Percentiles rank a stretch among this genome's conserved stretches.
Conservation (phyloP, 2,888 invertebrate species). For the Lordiphosa fenestrarum region DNA sequence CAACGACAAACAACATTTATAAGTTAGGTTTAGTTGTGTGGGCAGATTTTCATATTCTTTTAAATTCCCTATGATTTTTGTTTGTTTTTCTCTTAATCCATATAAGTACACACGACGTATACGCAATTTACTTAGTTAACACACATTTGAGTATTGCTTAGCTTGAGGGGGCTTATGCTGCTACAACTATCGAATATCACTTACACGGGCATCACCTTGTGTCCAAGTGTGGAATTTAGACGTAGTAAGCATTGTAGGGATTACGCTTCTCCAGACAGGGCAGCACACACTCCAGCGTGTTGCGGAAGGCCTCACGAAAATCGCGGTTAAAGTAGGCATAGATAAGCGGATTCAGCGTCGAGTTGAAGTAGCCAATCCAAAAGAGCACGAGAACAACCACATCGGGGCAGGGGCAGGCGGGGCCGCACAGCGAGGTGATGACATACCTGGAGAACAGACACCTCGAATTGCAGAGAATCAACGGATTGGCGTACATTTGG, state of each 20-base stretch:
- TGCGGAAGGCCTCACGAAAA: constrained; percentile 97
- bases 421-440: constrained; percentile 90
- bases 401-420: constrained; percentile 91
- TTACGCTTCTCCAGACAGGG: constrained; percentile 85
- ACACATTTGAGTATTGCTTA: constrained; percentile 67
- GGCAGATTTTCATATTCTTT: constrained; percentile 30
- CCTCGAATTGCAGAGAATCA: constrained; percentile 6
- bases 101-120: constrained; percentile 42
- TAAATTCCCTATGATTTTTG: constrained; percentile 39
- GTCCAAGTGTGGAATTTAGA: constrained; percentile 62
- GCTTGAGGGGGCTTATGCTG: constrained; percentile 33
- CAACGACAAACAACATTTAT: constrained; percentile 39
- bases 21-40: constrained; percentile 32
- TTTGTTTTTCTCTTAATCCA: constrained; percentile 23
- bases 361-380: constrained; percentile 99
- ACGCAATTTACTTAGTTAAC: constrained; percentile 36
- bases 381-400: constrained; percentile 94
- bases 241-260: constrained; percentile 80
- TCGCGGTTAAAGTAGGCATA: constrained; percentile 98
- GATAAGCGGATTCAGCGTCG: constrained; percentile 95
- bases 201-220: constrained; percentile 37
- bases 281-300: constrained; percentile 91
- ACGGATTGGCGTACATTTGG: too few relatives aligned
- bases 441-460: constrained; percentile 85
- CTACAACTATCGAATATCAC: constrained; percentile 51